Evolutionary conservation across 2,797 vertebrate genomes (phyloP), one percentile per base, ranked within the genome.

Genomic region (Argya squamiceps): DNA sequence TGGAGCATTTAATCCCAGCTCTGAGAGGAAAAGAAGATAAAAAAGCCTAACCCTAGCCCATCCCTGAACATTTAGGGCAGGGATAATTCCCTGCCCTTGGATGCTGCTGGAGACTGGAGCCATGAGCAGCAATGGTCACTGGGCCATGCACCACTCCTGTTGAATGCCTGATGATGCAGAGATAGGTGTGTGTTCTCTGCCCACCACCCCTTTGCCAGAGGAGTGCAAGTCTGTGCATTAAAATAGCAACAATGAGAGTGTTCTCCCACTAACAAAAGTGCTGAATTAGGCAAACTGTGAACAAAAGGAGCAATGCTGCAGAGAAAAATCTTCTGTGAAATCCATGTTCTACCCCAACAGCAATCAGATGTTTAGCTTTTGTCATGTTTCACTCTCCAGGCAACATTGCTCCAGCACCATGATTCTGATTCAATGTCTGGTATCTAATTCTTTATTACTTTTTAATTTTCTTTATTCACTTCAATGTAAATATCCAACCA

Each of bases 141-240:
- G 23, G 13, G 9, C 16, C 20, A 5, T 3, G 13, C 1, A 2
- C 60, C 15, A 6, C 29, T 15, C 6, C 9, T 24, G 27, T 6
- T 49, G 44, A 64, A 50, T 5, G 6, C 12, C n/a, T 32, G 13
- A n/a, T 36, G 4, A 41, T 8, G 21, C 15, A 68, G 43, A 0
- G 0, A 20, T 2, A 41, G 18, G 5, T 32, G 23, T 37, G 10
- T 0, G 4, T 34, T 60, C 52, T 71, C 64, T 79, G 9, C 2
- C 6, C 36, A 6, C 0, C 12, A 26, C 2, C 1, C 3, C 11
- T 22, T 50, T 85, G 47, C 9, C 3, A 5, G 7, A 46, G 23
- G 5, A 50, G 7, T 26, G 20, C 5, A 46, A 46, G 15, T 23
- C 14, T 76, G 23, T 36, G n/a, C 21, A 17, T 41, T 55, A 70